phyloP scores from a whole-genome alignment of 2,888 invertebrate species.

The Oasisia sp. region DNA sequence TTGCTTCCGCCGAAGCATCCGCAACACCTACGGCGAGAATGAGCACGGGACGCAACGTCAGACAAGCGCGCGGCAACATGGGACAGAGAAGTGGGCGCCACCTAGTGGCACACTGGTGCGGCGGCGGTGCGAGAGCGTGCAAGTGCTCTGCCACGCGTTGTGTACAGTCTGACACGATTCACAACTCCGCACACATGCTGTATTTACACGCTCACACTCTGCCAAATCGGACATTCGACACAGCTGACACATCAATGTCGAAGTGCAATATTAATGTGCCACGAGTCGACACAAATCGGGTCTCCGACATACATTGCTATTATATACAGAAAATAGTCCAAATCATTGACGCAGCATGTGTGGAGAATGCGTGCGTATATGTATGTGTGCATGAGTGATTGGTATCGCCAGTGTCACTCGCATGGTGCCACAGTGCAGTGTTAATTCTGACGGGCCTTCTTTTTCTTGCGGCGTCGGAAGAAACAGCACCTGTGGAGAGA shows the following conservation, averaged over 20 bases:
- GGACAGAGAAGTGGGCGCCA: not conserved
- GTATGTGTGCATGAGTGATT: conserved; percentile 5
- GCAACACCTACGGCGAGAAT: conserved; percentile 7
- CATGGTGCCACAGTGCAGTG: not conserved
- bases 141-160: not conserved
- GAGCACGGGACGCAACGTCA: conserved; percentile 17
- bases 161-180: not conserved
- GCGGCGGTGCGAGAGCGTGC: not conserved
- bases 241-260: not conserved
- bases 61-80: conserved; percentile 4
- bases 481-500: conserved; percentile 88
- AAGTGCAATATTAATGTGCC: not conserved
- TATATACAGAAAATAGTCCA: conserved; percentile 17
- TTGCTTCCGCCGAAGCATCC: not conserved
- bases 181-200: not conserved
- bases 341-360: conserved; percentile 8
- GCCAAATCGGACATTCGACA: not conserved
- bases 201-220: not conserved
- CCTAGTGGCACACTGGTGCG: conserved; percentile 3
- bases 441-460: conserved; percentile 73
- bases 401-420: conserved; percentile 11
- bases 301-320: conserved; percentile 6
- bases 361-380: conserved; percentile 17
- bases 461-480: conserved; percentile 99
- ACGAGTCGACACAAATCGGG: not conserved